A percentile compares a stretch with the other conserved stretches of the same genome.
Evolutionary conservation across 1,140 invertebrate species (phyloP).

Genomic region (Nasonia longicornis): DNA sequence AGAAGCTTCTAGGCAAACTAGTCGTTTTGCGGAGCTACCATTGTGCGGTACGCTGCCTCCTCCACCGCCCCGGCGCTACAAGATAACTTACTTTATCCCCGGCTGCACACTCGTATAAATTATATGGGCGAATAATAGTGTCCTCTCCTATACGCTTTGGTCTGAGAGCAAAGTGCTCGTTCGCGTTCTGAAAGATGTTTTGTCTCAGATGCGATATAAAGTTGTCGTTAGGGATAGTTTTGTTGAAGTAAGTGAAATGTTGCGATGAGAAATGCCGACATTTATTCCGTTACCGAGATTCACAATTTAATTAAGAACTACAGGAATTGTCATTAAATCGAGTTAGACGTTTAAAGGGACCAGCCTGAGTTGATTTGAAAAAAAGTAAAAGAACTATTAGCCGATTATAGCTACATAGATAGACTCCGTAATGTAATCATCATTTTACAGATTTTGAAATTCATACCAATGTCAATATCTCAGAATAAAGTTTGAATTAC

Average conservation of each 20-base stretch:
- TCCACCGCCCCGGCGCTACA: constrained; percentile 35
- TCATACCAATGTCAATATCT: no score
- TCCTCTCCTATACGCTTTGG: constrained; percentile 41
- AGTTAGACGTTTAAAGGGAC: no score
- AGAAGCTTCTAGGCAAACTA: constrained; percentile 44
- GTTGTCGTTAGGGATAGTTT: background rate
- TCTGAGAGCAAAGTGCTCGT: constrained; percentile 41
- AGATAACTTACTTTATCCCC: constrained; percentile 62
- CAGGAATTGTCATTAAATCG: no score
- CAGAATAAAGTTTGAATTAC: no score
- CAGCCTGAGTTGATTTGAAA: no score
- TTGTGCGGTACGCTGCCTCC: constrained; percentile 47
- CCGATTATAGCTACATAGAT: no score
- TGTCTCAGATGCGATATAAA: background rate
- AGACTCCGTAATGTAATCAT: no score
- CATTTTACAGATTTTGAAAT: no score
- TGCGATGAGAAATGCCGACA: background rate
- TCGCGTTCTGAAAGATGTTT: background rate
- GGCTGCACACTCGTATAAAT: constrained; percentile 55
- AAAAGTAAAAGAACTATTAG: no score
- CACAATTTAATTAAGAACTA: no score
- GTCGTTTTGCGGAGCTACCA: constrained; percentile 52
- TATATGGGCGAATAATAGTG: constrained; percentile 57
- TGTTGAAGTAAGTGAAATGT: background rate
- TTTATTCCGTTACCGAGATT: no score